These are phyloP conservation scores for Atta texana DNA, from an alignment of 1,140 invertebrate species.

Conservation along the genomic window DNA sequence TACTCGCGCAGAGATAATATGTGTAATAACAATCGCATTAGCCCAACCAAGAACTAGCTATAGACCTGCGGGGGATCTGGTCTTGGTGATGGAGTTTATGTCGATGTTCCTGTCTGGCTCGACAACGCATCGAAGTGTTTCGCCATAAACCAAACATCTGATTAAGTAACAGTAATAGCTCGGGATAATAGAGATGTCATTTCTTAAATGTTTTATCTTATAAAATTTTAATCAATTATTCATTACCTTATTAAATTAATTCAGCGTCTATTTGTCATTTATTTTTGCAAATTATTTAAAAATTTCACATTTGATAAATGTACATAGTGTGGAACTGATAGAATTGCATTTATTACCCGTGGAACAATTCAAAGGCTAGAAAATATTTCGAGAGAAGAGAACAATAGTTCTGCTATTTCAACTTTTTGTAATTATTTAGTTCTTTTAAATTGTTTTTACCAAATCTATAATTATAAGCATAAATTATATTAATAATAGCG, in stretches of 20 bases:
- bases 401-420: not conserved
- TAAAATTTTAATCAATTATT: not conserved
- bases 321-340: not conserved
- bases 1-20: slow-evolving; percentile 84
- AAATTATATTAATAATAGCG: not conserved
- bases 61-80: slow-evolving; percentile 77
- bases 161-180: slow-evolving; percentile 50
- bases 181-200: not conserved
- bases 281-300: not conserved
- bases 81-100: slow-evolving; percentile 69
- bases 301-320: not conserved
- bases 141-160: slow-evolving; percentile 46
- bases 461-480: not conserved
- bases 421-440: slow-evolving; percentile 16
- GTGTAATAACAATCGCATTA: slow-evolving; percentile 85
- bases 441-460: not conserved
- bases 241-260: not conserved
- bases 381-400: not conserved
- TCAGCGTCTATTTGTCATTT: not conserved
- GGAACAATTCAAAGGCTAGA: not conserved
- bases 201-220: not conserved
- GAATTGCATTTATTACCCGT: not conserved
- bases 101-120: slow-evolving; percentile 40
- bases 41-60: slow-evolving; percentile 75
- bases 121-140: slow-evolving; percentile 45